Conservation (phyloP, 2,113 vertebrate genomes). For the Marcusenius ussheri region DNA sequence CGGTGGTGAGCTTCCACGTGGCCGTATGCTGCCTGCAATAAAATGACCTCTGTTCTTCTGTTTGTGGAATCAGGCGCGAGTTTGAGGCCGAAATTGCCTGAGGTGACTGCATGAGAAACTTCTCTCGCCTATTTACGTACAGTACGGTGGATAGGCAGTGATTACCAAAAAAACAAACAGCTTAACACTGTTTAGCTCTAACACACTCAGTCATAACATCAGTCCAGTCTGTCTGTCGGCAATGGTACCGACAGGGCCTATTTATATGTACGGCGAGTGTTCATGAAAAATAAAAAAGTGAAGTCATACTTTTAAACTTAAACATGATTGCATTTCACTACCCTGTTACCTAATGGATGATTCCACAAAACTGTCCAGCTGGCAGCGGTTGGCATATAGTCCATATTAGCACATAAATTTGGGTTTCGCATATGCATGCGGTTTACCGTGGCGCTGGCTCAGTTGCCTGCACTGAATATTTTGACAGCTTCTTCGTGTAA, state of each 20-base stretch:
- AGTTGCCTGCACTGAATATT: neutral
- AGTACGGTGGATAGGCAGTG: no score
- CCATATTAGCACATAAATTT: neutral
- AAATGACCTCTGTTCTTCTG: neutral
- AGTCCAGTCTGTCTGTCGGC: neutral
- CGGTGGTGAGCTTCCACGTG: neutral
- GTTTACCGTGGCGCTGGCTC: neutral
- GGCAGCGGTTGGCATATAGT: neutral
- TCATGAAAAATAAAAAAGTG: slow-evolving; percentile 1
- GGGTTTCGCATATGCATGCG: neutral
- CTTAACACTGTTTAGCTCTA: neutral
- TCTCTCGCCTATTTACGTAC: neutral
- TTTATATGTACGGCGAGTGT: neutral
- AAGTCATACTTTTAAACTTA: slow-evolving; percentile 1
- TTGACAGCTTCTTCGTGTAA: slow-evolving; percentile 6
- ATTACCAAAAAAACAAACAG: neutral
- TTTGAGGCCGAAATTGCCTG: neutral
- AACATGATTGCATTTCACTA: neutral
- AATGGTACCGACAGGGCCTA: neutral
- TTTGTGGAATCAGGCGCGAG: neutral
- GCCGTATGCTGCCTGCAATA: neutral
- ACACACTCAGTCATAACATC: neutral
- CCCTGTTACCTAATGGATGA: slow-evolving; percentile 9
- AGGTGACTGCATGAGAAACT: neutral
- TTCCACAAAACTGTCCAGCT: neutral